Conservation (phyloP, 2,888 invertebrate genomes). For the Agrochola lota region DNA sequence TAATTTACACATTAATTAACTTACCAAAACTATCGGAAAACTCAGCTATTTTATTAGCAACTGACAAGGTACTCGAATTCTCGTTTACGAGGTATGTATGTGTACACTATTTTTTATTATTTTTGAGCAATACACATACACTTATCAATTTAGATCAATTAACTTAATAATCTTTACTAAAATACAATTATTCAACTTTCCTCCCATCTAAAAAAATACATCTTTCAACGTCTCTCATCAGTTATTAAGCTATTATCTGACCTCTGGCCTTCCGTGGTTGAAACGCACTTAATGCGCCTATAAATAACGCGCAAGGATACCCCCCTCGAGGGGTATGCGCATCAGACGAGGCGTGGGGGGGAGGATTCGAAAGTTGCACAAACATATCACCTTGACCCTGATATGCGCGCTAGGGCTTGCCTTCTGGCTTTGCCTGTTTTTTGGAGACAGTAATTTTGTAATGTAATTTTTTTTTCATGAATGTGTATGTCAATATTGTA, state of each 20-base stretch:
- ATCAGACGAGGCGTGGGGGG: slow-evolving; percentile 67
- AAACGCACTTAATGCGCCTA: slow-evolving; percentile 60
- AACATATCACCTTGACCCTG: slow-evolving; percentile 84
- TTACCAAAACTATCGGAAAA: not conserved
- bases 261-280: slow-evolving; percentile 53
- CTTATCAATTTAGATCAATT: no score
- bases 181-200: no score
- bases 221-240: not conserved
- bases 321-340: slow-evolving; percentile 54
- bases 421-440: slow-evolving; percentile 52
- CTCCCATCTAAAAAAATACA: no score
- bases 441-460: slow-evolving; percentile 23
- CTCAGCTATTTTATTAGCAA: not conserved
- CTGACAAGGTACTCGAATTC: not conserved
- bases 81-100: not conserved
- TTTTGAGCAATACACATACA: no score
- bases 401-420: slow-evolving; percentile 68
- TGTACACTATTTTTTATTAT: no score
- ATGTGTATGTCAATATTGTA: not conserved
- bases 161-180: no score
- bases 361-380: slow-evolving; percentile 85
- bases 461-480: slow-evolving; percentile 22
- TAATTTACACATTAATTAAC: not conserved
- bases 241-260: slow-evolving; percentile 53
- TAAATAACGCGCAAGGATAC: slow-evolving; percentile 71